Evolutionary conservation across 1,140 invertebrate genomes (phyloP).

Genomic region (Hycleus cichorii): DNA sequence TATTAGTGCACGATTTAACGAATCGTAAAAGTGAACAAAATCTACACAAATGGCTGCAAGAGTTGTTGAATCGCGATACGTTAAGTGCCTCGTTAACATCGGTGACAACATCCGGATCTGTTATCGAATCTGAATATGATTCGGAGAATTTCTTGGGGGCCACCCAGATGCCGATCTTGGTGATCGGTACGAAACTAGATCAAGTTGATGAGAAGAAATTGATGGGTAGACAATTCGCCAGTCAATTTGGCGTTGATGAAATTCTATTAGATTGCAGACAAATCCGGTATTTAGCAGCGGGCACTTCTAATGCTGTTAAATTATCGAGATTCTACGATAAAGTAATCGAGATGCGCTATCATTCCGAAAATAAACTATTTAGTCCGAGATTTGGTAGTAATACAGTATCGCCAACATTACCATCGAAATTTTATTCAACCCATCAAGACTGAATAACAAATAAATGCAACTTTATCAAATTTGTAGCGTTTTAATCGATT

Average conservation of each 20-base stretch:
- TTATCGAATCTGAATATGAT: slow-evolving; percentile 67
- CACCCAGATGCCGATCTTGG: slow-evolving; percentile 80
- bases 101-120: slow-evolving; percentile 2
- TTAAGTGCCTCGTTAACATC: slow-evolving; percentile 39
- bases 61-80: slow-evolving; percentile 76
- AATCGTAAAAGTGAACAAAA: slow-evolving; percentile 94
- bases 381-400: slow-evolving; percentile 30
- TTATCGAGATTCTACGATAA: slow-evolving; percentile 91
- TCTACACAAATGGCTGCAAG: slow-evolving; percentile 85
- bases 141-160: slow-evolving; percentile 84
- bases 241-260: slow-evolving; percentile 90
- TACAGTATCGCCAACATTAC: slow-evolving; percentile 28
- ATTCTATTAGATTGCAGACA: slow-evolving; percentile 81
- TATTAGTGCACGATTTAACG: slow-evolving; percentile 88
- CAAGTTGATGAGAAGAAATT: slow-evolving; percentile 63
- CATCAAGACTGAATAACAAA: slow-evolving; percentile 32
- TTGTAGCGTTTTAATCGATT: neutral
- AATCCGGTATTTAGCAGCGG: slow-evolving; percentile 77
- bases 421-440: slow-evolving; percentile 37
- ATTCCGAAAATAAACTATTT: slow-evolving; percentile 21
- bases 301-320: slow-evolving; percentile 86
- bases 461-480: no score
- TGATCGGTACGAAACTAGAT: slow-evolving; percentile 90
- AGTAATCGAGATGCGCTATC: slow-evolving; percentile 45
- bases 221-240: slow-evolving; percentile 56